Percentiles rank a stretch among this genome's conserved stretches.
phyloP scores from a whole-genome alignment of 2,888 invertebrate genomes.

The Magallana nippona region DNA sequence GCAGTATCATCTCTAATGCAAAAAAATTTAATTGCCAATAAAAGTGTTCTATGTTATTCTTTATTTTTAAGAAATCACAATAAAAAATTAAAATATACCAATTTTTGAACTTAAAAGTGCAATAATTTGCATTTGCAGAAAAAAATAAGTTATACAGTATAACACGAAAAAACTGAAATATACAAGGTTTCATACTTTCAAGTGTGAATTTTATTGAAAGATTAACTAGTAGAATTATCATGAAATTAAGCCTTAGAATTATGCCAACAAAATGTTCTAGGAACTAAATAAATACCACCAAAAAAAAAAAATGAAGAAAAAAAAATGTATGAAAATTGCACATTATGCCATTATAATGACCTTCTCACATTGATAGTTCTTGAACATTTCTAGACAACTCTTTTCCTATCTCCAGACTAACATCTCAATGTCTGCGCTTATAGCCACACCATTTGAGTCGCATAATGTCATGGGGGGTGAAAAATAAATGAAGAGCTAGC shows the following conservation, averaged over 20 bases:
- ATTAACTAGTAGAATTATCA: background rate
- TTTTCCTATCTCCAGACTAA: background rate
- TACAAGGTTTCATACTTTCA: background rate
- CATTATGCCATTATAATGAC: slow-evolving; percentile 10
- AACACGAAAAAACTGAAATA: background rate
- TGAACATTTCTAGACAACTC: background rate
- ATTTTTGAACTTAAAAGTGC: too few species aligned
- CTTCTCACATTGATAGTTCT: background rate
- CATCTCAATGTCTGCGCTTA: too few species aligned
- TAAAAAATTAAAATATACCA: too few species aligned
- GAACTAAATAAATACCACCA: background rate
- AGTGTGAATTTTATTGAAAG: too few species aligned
- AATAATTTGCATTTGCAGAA: too few species aligned
- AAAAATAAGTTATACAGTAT: background rate
- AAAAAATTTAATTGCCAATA: too few species aligned
- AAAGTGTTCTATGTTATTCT: too few species aligned
- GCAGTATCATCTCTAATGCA: too few species aligned
- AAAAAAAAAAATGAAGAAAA: background rate
- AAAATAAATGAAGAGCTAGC: background rate
- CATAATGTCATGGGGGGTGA: background rate
- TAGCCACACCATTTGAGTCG: background rate
- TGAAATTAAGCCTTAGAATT: background rate
- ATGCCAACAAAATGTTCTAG: background rate
- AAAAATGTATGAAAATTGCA: slow-evolving; percentile 12
- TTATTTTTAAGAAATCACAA: too few species aligned